These are phyloP conservation scores for Aproaerema taeniolella DNA, from an alignment of 2,888 invertebrate genomes.

Conservation along the genomic window DNA sequence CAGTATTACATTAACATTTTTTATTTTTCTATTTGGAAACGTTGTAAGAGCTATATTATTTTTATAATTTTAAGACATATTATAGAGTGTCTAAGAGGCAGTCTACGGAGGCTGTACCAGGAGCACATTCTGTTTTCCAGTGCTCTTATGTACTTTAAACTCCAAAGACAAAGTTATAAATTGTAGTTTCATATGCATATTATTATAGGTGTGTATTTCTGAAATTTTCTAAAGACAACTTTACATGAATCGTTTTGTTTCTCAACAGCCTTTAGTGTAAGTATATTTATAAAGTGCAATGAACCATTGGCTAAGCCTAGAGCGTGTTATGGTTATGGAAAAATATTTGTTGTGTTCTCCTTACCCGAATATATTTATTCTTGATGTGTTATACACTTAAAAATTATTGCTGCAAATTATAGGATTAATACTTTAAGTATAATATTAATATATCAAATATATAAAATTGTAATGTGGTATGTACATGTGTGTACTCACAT, in stretches of 20 bases:
- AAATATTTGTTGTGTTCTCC: constrained; percentile 50
- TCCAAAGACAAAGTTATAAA: constrained; percentile 45
- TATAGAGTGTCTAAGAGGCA: constrained; percentile 41
- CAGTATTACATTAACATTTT: constrained; percentile 70
- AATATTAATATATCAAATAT: constrained; percentile 21
- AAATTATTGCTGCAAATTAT: constrained; percentile 51
- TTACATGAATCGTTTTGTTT: constrained; percentile 37
- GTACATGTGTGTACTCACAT: constrained; percentile 22
- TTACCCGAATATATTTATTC: constrained; percentile 54
- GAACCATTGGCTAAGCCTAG: constrained; percentile 65
- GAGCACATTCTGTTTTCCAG: constrained; percentile 40
- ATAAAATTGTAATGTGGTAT: constrained; percentile 33
- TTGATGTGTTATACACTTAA: constrained; percentile 61
- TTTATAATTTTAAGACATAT: constrained; percentile 56
- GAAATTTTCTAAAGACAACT: constrained; percentile 42
- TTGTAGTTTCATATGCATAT: constrained; percentile 29
- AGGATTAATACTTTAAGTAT: constrained; percentile 26
- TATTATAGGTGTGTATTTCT: constrained; percentile 37
- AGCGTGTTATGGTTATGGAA: constrained; percentile 54
- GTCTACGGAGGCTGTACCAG: constrained; percentile 41
- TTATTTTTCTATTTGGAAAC: constrained; percentile 62
- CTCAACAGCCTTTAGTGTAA: constrained; percentile 38
- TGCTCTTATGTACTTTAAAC: constrained; percentile 45
- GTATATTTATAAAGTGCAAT: constrained; percentile 61
- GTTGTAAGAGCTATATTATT: constrained; percentile 63